A percentile compares a stretch with the other conserved stretches of the same genome.
phyloP scores from a whole-genome alignment of 2,113 vertebrate species.

The Syrmaticus mikado region DNA sequence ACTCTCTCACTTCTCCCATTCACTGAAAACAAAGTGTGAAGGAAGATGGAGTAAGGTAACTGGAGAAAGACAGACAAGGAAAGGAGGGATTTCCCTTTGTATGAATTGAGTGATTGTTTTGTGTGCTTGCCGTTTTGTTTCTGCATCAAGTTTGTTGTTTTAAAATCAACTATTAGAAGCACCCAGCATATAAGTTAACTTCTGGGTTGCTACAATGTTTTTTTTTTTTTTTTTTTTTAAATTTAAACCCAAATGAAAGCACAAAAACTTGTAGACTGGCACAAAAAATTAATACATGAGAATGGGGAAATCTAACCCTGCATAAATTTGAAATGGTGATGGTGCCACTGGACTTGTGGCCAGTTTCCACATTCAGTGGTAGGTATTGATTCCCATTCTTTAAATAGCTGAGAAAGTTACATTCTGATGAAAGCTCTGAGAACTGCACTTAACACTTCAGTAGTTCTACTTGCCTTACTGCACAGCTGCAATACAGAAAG shows the following conservation, averaged over 20 bases:
- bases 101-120: neutral
- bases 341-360: neutral
- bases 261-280: neutral
- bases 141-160: neutral
- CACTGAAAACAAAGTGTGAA: neutral
- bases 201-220: neutral
- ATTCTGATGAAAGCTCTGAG: neutral
- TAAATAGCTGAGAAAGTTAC: neutral
- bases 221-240: neutral
- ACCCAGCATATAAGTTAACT: neutral
- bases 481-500: neutral
- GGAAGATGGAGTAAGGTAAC: neutral
- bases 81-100: neutral
- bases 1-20: neutral
- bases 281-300: neutral
- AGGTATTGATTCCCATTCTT: neutral
- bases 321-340: neutral
- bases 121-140: neutral
- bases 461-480: neutral
- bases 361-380: accelerated
- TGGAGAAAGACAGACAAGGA: neutral
- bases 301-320: accelerated
- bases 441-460: neutral
- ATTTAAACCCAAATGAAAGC: neutral
- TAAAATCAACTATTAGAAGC: neutral